phyloP scores from a whole-genome alignment of 2,113 vertebrate genomes.

The Empidonax alnorum region DNA sequence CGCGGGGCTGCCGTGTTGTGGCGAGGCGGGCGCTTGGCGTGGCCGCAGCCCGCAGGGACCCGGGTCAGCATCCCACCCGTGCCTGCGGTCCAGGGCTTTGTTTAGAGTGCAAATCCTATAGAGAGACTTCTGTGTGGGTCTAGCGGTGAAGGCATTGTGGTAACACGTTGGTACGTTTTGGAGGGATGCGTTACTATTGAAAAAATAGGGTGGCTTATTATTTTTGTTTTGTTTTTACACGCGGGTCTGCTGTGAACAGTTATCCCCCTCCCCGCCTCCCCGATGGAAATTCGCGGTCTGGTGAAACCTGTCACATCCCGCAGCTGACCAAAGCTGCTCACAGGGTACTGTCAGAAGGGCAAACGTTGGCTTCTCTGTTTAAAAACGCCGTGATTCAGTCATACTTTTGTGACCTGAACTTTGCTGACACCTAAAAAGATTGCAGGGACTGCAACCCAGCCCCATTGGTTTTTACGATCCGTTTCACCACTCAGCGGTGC shows the following conservation, averaged over 20 bases:
- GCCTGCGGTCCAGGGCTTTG: background rate
- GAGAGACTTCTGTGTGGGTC: background rate
- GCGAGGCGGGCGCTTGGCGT: background rate
- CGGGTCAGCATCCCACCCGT: background rate
- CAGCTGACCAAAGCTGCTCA: background rate
- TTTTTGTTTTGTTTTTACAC: background rate
- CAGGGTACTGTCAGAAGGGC: background rate
- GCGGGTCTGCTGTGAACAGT: background rate
- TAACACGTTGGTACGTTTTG: background rate
- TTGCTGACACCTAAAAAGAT: constrained; percentile 56
- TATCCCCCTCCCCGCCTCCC: background rate
- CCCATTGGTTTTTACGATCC: background rate
- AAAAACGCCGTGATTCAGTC: background rate
- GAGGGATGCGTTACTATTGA: background rate
- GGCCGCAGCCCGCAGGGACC: background rate
- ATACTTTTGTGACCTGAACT: constrained; percentile 42
- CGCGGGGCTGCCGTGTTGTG: background rate
- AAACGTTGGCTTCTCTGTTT: background rate
- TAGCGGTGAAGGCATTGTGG: background rate
- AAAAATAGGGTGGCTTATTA: background rate
- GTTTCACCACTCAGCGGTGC: background rate
- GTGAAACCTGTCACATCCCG: background rate
- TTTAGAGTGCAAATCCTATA: background rate
- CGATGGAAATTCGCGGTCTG: background rate
- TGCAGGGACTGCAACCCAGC: background rate